Evolutionary conservation across 2,113 vertebrate species (phyloP).

Genomic region (Scortum barcoo): DNA sequence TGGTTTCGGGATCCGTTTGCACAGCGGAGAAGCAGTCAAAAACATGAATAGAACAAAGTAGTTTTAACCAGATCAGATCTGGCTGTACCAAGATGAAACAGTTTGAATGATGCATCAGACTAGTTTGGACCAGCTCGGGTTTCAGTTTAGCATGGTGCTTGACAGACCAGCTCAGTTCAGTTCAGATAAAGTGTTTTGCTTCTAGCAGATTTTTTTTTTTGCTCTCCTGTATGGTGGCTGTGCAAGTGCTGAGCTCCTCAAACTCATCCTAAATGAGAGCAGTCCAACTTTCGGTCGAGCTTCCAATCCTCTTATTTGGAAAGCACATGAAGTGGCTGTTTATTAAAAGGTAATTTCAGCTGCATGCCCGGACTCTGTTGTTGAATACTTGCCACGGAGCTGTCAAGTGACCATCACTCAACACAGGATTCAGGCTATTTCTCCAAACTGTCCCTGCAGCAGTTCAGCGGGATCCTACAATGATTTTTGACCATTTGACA

Average conservation of each 20-base stretch:
- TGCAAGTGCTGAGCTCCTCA: constrained; percentile 62
- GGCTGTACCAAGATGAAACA: constrained; percentile 51
- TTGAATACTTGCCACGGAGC: constrained; percentile 52
- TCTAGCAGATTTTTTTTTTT: constrained; percentile 40
- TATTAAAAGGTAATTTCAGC: constrained; percentile 65
- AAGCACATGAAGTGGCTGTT: constrained; percentile 58
- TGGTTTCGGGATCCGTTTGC: constrained; percentile 62
- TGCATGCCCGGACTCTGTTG: constrained; percentile 49
- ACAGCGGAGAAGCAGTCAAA: constrained; percentile 24
- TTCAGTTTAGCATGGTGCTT: constrained; percentile 39
- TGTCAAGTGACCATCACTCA: constrained; percentile 60
- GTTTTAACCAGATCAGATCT: constrained; percentile 64
- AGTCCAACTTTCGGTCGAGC: constrained; percentile 50
- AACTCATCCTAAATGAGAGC: constrained; percentile 40
- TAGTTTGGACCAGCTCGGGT: constrained; percentile 34
- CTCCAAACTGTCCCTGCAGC: constrained; percentile 55
- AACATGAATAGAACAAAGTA: constrained; percentile 45
- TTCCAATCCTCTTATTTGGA: constrained; percentile 54
- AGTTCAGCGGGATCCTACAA: constrained; percentile 57
- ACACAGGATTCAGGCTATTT: constrained; percentile 48
- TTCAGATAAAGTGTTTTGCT: constrained; percentile 55
- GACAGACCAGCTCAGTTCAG: constrained; percentile 44
- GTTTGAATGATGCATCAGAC: constrained; percentile 46
- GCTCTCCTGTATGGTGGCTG: constrained; percentile 58
- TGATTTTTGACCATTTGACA: constrained; percentile 66